Conservation (phyloP, 2,888 invertebrate species). For the Catocala fraxini region DNA sequence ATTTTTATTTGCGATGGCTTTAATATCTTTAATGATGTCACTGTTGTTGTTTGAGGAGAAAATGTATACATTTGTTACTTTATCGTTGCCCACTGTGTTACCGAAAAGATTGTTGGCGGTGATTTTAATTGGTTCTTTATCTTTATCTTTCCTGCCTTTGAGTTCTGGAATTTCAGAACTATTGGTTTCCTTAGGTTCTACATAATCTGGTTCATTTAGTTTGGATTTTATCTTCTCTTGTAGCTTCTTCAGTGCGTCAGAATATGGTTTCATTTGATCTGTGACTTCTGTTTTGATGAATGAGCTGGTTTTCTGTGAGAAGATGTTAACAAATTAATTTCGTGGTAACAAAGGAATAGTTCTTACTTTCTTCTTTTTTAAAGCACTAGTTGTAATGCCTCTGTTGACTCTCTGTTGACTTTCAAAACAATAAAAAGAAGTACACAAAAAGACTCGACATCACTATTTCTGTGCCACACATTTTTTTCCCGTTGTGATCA, state of each 20-base stretch:
- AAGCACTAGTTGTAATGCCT: no score
- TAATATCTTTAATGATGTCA: slow-evolving; percentile 43
- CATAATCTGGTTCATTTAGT: slow-evolving; percentile 11
- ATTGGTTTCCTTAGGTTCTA: not conserved
- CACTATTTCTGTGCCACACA: no score
- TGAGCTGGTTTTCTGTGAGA: slow-evolving; percentile 52
- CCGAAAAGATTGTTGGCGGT: slow-evolving; percentile 60
- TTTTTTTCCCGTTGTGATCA: no score
- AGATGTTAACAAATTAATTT: not conserved
- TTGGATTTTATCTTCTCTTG: slow-evolving; percentile 5
- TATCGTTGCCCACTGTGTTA: slow-evolving; percentile 61
- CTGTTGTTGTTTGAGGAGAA: slow-evolving; percentile 58
- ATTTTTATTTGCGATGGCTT: slow-evolving; percentile 36
- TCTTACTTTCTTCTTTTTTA: no score
- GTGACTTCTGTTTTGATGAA: slow-evolving; percentile 55
- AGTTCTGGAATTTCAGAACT: slow-evolving; percentile 13
- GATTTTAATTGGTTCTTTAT: slow-evolving; percentile 31
- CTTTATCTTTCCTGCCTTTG: slow-evolving; percentile 20
- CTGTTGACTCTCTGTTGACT: no score
- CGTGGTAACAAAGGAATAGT: no score
- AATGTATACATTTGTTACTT: slow-evolving; percentile 71
- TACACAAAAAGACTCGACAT: no score
- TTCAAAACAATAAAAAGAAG: no score
- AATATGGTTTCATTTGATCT: slow-evolving; percentile 40
- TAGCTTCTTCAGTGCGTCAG: slow-evolving; percentile 11